A percentile compares a stretch with the other conserved stretches of the same genome.
Evolutionary conservation across 2,888 invertebrate genomes (phyloP).

Genomic region (Nebria brevicollis): DNA sequence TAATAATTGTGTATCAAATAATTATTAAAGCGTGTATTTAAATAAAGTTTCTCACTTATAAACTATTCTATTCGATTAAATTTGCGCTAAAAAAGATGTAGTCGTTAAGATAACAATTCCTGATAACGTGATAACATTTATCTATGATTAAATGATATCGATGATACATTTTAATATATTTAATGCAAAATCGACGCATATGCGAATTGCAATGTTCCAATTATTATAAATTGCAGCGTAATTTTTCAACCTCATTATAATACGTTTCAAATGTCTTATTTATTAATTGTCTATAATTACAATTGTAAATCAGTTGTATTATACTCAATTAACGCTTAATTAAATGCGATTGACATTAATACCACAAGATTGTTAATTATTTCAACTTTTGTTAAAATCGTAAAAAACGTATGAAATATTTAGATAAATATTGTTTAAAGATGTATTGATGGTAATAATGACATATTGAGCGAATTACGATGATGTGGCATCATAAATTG

Average conservation of each 20-base stretch:
- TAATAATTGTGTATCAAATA: no score
- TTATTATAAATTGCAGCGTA: neutral
- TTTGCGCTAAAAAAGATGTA: no score
- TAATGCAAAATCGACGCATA: neutral
- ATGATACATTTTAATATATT: neutral
- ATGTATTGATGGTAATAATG: neutral
- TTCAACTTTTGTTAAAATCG: neutral
- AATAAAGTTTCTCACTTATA: no score
- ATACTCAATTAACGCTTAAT: neutral
- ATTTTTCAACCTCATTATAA: neutral
- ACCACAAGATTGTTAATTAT: neutral
- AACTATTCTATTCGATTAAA: no score
- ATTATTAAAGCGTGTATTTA: no score
- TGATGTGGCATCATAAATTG: neutral
- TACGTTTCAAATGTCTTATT: neutral
- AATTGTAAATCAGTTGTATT: neutral
- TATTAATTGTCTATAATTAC: neutral
- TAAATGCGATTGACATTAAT: neutral
- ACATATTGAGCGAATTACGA: neutral
- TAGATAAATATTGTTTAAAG: no score
- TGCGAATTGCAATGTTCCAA: neutral
- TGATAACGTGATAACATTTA: neutral
- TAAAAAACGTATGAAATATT: no score
- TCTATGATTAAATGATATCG: neutral
- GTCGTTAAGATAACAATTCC: no score